These are phyloP conservation scores for Prionailurus bengalensis DNA, from an alignment of 2,113 vertebrate genomes.

Conservation along the genomic window DNA sequence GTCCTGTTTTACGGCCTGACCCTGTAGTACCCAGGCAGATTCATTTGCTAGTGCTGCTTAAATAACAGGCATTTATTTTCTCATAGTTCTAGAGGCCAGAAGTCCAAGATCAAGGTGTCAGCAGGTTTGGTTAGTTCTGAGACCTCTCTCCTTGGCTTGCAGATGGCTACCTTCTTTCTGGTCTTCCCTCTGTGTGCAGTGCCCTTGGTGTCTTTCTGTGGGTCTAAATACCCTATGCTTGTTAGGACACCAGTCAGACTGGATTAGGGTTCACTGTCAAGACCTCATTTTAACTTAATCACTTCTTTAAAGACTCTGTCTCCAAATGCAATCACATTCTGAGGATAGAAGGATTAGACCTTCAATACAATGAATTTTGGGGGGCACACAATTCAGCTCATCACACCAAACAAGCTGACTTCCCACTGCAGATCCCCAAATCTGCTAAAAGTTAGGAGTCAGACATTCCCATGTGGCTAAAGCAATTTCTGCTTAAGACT, in stretches of 20 bases:
- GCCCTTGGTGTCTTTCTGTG: neutral
- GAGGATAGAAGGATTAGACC: neutral
- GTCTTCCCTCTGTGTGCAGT: neutral
- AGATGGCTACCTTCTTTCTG: neutral
- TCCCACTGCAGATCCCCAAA: neutral
- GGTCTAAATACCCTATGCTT: neutral
- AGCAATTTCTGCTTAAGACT: neutral
- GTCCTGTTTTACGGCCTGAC: neutral
- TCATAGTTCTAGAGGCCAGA: neutral
- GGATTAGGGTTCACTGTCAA: neutral
- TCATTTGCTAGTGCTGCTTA: neutral
- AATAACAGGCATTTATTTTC: neutral
- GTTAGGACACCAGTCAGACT: neutral
- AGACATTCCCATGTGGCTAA: neutral
- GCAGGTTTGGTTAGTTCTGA: neutral
- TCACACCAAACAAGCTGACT: neutral
- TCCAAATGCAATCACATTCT: neutral
- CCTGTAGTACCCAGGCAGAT: neutral
- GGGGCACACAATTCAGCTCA: neutral
- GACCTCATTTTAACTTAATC: neutral
- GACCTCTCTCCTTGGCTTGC: neutral
- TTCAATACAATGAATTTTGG: neutral
- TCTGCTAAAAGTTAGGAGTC: neutral
- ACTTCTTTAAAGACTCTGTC: neutral
- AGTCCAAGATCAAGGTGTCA: neutral